phyloP scores from a whole-genome alignment of 2,797 vertebrate species.

The Thaleichthys pacificus region DNA sequence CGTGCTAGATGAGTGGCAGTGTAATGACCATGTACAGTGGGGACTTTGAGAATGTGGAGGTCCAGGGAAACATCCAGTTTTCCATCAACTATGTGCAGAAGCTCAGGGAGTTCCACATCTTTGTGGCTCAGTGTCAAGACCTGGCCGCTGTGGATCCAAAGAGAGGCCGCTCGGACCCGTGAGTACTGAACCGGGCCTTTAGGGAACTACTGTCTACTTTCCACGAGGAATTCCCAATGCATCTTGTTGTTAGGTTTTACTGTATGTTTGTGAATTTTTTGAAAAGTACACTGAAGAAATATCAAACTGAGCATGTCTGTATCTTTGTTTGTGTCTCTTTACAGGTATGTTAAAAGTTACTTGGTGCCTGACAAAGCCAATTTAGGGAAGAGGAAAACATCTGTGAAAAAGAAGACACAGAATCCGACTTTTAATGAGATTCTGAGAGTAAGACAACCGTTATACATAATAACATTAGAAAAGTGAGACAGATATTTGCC shows the following conservation, averaged over 20 bases:
- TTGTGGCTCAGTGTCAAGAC: slow-evolving; percentile 86
- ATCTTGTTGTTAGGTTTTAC: background rate
- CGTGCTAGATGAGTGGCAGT: slow-evolving; percentile 86
- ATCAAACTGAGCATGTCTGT: too few species aligned
- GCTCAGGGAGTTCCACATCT: slow-evolving; percentile 90
- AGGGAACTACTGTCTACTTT: background rate
- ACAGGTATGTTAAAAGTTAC: slow-evolving; percentile 95
- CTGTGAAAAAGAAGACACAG: slow-evolving; percentile 91
- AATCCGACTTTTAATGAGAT: slow-evolving; percentile 96
- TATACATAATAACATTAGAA: background rate
- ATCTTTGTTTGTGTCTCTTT: slow-evolving; percentile 7
- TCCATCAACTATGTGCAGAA: slow-evolving; percentile 90
- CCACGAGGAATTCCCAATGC: background rate
- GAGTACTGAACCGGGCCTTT: slow-evolving; percentile 62
- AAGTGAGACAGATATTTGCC: background rate
- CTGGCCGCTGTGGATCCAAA: slow-evolving; percentile 89
- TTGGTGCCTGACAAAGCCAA: slow-evolving; percentile 88
- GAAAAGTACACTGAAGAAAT: background rate
- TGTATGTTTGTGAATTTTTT: background rate
- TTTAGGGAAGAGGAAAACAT: slow-evolving; percentile 93
- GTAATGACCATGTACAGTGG: slow-evolving; percentile 90
- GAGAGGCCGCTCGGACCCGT: slow-evolving; percentile 93
- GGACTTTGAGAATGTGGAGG: slow-evolving; percentile 87
- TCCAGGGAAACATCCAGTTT: slow-evolving; percentile 92
- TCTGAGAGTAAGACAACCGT: slow-evolving; percentile 80